phyloP scores from a whole-genome alignment of 2,888 invertebrate genomes.

The Lasioglossum marginatum region DNA sequence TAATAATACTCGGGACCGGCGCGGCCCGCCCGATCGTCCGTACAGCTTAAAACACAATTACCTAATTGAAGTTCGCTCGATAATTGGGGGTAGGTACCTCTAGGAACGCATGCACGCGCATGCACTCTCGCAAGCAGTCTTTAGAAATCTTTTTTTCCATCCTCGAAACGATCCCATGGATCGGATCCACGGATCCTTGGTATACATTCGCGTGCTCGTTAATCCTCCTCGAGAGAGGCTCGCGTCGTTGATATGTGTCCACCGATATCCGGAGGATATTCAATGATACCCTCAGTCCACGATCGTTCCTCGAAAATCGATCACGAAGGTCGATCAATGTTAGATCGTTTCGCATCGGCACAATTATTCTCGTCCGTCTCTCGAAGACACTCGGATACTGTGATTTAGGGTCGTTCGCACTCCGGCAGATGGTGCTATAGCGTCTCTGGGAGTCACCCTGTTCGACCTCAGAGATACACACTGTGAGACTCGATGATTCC shows the following conservation, averaged over 20 bases:
- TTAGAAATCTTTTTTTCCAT: slow-evolving; percentile 77
- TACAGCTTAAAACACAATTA: slow-evolving; percentile 71
- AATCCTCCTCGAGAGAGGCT: not conserved
- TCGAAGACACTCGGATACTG: not conserved
- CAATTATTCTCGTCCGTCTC: not conserved
- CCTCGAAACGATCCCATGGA: not conserved
- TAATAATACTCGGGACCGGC: slow-evolving; percentile 72
- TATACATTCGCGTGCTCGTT: slow-evolving; percentile 9
- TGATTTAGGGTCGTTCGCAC: not conserved
- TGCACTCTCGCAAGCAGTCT: slow-evolving; percentile 82
- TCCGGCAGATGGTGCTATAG: not conserved
- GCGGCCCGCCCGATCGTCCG: slow-evolving; percentile 57
- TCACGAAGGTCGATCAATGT: not conserved
- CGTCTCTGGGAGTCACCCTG: not conserved
- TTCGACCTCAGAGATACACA: slow-evolving; percentile 81
- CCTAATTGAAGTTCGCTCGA: slow-evolving; percentile 74
- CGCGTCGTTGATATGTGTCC: slow-evolving; percentile 36
- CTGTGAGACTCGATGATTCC: not conserved
- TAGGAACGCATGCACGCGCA: slow-evolving; percentile 80
- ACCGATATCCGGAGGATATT: slow-evolving; percentile 15
- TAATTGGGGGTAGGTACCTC: slow-evolving; percentile 75
- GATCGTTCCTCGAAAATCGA: not conserved
- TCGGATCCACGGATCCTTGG: slow-evolving; percentile 3
- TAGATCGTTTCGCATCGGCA: not conserved
- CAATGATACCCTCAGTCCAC: not conserved